Evolutionary conservation across 2,888 invertebrate species (phyloP), one percentile per base, ranked within the genome.

Genomic region (Caenorhabditis drosophilae): DNA sequence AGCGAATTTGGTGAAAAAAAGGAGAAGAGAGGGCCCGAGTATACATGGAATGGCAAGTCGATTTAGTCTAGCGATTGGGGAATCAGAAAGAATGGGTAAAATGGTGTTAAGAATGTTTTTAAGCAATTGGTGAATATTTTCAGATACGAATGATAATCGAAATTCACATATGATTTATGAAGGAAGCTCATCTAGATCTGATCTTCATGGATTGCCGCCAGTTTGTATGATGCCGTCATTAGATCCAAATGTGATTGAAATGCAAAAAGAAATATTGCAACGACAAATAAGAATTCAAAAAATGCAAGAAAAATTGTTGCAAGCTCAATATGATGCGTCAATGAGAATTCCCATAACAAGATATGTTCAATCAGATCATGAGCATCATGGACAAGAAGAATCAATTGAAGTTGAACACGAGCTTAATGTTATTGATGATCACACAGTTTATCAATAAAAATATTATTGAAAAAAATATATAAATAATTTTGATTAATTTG

Each of bases 201-300:
- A 47, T 7, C 35, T 15, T 56, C 54, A 31, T 12, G 70, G 60
- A 2, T 57, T 76, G 12, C 52, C 76, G 0, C 73, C 73, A 1
- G 59, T 76, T 34, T 51, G 69, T 45, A 50, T 76, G 54, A 57
- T 73, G 40, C 73, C 76, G 9, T 64, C 66, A 11, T 50, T 47
- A 1, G 73, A 74, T 52, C 51, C 56, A 7, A 69, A 70, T 48
- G 76, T 76, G 6, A 52, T 62, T n/a, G 36, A 51, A 35, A 36
- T 76, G 52, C 76, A 76, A 42, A 76, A 73, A 36, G 73, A 74
- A 59, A 70, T 74, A n/a, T 40, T 40, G 23, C 45, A 35, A 45
- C 58, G 70, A 6, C 76, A 76, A 38, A 49, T 73, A 6, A 55
- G 56, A 11, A 46, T 76, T 3, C 76, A 76, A 57, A 63, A 61